These are phyloP conservation scores for Villa cingulata DNA, from an alignment of 2,888 invertebrate genomes.

Conservation along the genomic window DNA sequence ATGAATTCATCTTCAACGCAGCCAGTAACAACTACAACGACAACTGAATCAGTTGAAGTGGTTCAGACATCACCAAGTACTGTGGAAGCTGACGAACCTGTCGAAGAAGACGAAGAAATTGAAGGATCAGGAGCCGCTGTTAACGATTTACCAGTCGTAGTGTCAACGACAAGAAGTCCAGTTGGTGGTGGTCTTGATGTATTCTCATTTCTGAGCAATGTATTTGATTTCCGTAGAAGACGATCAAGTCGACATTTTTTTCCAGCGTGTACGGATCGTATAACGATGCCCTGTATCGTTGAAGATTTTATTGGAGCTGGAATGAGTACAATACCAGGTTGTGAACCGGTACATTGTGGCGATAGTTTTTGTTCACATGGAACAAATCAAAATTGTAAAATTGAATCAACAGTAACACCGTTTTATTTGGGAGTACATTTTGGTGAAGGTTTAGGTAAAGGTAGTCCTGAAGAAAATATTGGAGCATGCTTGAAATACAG, in stretches of 20 bases:
- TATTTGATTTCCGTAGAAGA: slow-evolving; percentile 18
- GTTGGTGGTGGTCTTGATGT: slow-evolving; percentile 30
- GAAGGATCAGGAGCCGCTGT: slow-evolving; percentile 39
- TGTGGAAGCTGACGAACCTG: slow-evolving; percentile 22
- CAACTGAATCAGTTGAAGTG: not conserved
- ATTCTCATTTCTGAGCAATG: slow-evolving; percentile 28
- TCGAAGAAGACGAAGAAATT: slow-evolving; percentile 36
- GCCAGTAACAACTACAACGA: not conserved
- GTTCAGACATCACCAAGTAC: slow-evolving; percentile 4
- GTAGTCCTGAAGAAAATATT: slow-evolving; percentile 65
- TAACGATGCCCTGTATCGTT: slow-evolving; percentile 70
- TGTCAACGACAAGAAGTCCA: slow-evolving; percentile 14
- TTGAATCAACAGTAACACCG: slow-evolving; percentile 63
- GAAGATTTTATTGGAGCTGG: slow-evolving; percentile 64
- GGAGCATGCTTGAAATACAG: slow-evolving; percentile 65
- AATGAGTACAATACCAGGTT: slow-evolving; percentile 43
- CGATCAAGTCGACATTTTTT: slow-evolving; percentile 23
- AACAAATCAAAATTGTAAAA: slow-evolving; percentile 35
- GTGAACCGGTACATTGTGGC: slow-evolving; percentile 70
- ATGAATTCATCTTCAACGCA: not conserved
- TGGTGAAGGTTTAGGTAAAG: slow-evolving; percentile 50
- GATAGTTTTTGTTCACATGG: slow-evolving; percentile 50
- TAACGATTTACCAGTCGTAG: slow-evolving; percentile 11
- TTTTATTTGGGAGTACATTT: slow-evolving; percentile 68
- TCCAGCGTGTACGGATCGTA: slow-evolving; percentile 49